Percentiles rank a stretch among this genome's conserved stretches.
phyloP scores from a whole-genome alignment of 2,113 vertebrate species.

The Struthidea cinerea region DNA sequence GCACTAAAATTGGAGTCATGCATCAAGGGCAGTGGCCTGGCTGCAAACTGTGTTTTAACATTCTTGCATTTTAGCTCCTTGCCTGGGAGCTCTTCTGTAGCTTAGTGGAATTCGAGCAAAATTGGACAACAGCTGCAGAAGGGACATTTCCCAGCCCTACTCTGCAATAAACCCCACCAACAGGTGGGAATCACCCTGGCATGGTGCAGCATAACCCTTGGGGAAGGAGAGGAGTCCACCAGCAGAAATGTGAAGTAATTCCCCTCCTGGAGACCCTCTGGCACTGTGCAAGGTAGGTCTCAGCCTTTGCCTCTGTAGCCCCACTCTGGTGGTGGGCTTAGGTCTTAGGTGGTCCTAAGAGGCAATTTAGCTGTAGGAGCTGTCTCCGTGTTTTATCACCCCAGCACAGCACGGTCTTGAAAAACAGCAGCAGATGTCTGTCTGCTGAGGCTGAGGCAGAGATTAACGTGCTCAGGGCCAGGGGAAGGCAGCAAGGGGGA shows the following conservation, averaged over 20 bases:
- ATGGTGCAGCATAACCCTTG: neutral
- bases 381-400: neutral
- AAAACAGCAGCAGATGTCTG: slow-evolving; percentile 30
- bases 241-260: neutral
- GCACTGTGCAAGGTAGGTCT: neutral
- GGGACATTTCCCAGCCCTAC: neutral
- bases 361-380: neutral
- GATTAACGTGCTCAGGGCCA: neutral
- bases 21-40: neutral
- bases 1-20: neutral
- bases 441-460: neutral
- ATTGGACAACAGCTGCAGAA: neutral
- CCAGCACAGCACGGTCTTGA: fast-evolving
- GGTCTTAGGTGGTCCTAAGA: neutral
- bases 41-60: neutral
- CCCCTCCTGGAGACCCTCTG: neutral
- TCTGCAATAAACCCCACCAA: neutral
- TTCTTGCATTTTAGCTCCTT: neutral
- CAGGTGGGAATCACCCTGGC: neutral
- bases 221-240: neutral
- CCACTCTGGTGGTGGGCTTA: neutral
- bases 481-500: neutral
- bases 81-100: neutral
- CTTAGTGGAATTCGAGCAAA: neutral
- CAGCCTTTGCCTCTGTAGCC: neutral